These are phyloP conservation scores for human DNA, from an alignment of 2,113 vertebrate species.

Conservation along the genomic window DNA sequence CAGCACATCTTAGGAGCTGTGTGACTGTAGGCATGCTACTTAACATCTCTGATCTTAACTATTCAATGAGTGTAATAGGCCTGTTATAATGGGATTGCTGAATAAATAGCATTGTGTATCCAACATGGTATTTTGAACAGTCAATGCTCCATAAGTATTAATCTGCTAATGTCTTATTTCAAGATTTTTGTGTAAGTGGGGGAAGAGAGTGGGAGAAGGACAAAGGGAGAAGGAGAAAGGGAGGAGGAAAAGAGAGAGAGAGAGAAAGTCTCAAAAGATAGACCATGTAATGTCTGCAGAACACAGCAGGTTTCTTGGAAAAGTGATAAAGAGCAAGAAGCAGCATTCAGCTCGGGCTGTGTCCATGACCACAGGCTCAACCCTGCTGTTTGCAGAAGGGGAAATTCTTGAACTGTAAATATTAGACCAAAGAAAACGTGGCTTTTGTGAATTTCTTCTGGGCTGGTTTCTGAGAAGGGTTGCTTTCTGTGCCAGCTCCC, in stretches of 20 bases:
- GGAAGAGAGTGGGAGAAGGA: not conserved
- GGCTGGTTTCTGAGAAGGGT: slow-evolving; percentile 46
- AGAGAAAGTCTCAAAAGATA: not conserved
- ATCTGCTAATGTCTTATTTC: not conserved
- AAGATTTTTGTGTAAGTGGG: not conserved
- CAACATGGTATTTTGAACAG: not conserved
- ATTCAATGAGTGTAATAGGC: not conserved
- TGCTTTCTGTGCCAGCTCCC: not conserved
- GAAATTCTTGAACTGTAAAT: slow-evolving; percentile 57
- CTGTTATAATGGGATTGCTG: not conserved
- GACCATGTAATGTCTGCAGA: not conserved
- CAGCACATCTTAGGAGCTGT: not conserved
- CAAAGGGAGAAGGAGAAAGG: not conserved
- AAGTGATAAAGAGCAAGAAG: not conserved
- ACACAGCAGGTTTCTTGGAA: not conserved
- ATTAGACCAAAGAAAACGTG: slow-evolving; percentile 18
- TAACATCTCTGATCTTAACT: not conserved
- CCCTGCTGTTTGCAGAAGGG: slow-evolving; percentile 41
- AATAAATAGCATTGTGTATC: too few species aligned
- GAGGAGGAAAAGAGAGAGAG: not conserved
- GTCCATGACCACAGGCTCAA: not conserved
- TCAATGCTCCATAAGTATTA: not conserved
- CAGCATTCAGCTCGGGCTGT: not conserved
- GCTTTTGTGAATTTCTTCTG: slow-evolving; percentile 38
- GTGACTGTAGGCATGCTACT: not conserved